These are phyloP conservation scores for Chaetorhynchus papuensis DNA, from an alignment of 2,113 vertebrate genomes.

Conservation along the genomic window DNA sequence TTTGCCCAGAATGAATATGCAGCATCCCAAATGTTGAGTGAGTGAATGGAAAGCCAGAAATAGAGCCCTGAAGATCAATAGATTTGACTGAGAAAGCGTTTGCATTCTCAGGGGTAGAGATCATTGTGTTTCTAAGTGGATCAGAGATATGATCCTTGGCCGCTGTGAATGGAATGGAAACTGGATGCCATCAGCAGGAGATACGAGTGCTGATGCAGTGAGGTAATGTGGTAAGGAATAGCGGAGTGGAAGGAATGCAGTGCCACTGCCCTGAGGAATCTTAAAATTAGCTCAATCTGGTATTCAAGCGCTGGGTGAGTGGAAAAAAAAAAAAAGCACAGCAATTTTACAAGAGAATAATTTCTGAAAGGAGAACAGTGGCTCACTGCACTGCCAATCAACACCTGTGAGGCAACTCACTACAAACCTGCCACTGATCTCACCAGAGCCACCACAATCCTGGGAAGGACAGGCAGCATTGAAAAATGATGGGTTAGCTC, in stretches of 20 bases:
- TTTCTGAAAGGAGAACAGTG: background rate
- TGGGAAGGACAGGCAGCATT: background rate
- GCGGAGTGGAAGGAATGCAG: slow-evolving; percentile 66
- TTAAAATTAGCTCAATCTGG: slow-evolving; percentile 70
- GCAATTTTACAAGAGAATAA: background rate
- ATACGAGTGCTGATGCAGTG: slow-evolving; percentile 71
- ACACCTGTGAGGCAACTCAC: background rate
- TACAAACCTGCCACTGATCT: background rate
- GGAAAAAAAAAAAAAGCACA: background rate
- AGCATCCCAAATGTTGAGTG: slow-evolving; percentile 34
- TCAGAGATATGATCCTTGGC: slow-evolving; percentile 85
- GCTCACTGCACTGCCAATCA: slow-evolving; percentile 21
- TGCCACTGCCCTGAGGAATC: slow-evolving; percentile 61
- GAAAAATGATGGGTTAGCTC: background rate
- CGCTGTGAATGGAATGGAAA: slow-evolving; percentile 83
- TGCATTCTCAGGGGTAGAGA: slow-evolving; percentile 87
- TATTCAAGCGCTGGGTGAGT: background rate
- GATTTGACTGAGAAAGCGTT: slow-evolving; percentile 82
- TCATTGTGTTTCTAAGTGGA: slow-evolving; percentile 87
- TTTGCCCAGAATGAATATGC: slow-evolving; percentile 66
- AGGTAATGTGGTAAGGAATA: slow-evolving; percentile 81
- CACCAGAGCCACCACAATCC: background rate
- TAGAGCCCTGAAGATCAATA: slow-evolving; percentile 86
- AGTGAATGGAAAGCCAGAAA: slow-evolving; percentile 88
- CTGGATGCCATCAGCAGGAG: slow-evolving; percentile 77